A percentile compares a stretch with the other conserved stretches of the same genome.
Conservation (phyloP, 2,888 invertebrate genomes). For the Drosophila helvetica region DNA sequence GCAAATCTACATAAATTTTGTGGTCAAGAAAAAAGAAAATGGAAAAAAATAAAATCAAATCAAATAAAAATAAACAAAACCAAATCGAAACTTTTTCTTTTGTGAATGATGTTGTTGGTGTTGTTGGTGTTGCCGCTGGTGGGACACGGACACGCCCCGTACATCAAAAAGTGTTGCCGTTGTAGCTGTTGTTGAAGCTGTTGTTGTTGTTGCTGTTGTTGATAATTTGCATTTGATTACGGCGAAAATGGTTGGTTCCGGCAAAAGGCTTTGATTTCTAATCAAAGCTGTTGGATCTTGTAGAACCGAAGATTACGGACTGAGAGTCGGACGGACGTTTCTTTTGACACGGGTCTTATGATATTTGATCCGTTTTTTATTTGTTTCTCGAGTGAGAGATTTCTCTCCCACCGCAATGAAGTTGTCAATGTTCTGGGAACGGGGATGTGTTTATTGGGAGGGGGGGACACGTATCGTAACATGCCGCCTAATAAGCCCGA, state of each 20-base stretch:
- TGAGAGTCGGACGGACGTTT: constrained; percentile 20
- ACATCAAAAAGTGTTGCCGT: constrained; percentile 19
- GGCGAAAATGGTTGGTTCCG: constrained; percentile 74
- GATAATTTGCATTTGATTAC: constrained; percentile 78
- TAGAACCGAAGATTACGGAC: constrained; percentile 58
- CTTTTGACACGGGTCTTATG: constrained; percentile 65
- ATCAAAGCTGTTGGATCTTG: constrained; percentile 62
- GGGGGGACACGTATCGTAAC: constrained; percentile 34
- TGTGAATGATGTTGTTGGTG: constrained; percentile 44
- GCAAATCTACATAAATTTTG: constrained; percentile 73
- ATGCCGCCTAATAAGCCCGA: constrained; percentile 75
- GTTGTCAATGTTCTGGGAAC: constrained; percentile 62
- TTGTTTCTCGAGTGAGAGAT: constrained; percentile 1
- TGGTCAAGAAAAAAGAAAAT: constrained; percentile 18
- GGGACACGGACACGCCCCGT: constrained; percentile 72
- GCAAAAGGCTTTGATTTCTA: constrained; percentile 72
- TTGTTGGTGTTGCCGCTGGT: constrained; percentile 18
- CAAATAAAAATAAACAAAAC: constrained; percentile 48
- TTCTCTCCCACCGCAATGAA: constrained; percentile 40
- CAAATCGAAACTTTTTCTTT: constrained; percentile 71
- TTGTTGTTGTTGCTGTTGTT: constrained; percentile 53
- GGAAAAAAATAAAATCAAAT: constrained; percentile 20
- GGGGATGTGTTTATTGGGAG: neutral
- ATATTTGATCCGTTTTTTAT: constrained; percentile 56
- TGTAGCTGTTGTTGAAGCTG: constrained; percentile 52